These are phyloP conservation scores for Pterophyllum scalare DNA, from an alignment of 2,113 vertebrate genomes.

Conservation along the genomic window DNA sequence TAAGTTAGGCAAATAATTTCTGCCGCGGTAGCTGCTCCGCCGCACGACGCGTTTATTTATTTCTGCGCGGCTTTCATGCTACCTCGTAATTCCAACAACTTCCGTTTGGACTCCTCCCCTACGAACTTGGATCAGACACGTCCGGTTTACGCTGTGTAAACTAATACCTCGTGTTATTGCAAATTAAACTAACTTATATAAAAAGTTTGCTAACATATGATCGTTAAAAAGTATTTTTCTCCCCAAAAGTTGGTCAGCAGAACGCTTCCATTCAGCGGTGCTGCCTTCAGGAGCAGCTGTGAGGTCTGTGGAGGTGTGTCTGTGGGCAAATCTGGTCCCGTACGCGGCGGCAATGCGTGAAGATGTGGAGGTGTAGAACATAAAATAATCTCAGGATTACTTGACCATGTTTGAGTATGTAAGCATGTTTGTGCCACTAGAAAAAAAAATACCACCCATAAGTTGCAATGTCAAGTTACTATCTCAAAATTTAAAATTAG, in stretches of 20 bases:
- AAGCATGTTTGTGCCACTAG: too few relatives aligned
- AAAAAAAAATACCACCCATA: too few relatives aligned
- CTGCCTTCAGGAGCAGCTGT: background rate
- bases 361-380: too few relatives aligned
- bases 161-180: accelerated
- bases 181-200: too few relatives aligned
- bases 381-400: too few relatives aligned
- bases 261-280: background rate
- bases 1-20: background rate
- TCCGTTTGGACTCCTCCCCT: background rate
- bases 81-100: constrained; percentile 34
- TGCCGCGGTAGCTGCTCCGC: background rate
- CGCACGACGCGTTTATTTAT: constrained; percentile 60
- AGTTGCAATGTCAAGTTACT: too few relatives aligned
- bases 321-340: too few relatives aligned
- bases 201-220: background rate
- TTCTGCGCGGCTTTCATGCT: background rate
- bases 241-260: too few relatives aligned
- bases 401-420: too few relatives aligned
- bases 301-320: background rate
- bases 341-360: too few relatives aligned
- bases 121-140: background rate
- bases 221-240: too few relatives aligned
- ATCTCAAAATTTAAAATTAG: too few relatives aligned
- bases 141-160: background rate